Base-by-base conservation (phyloP, 2,888 invertebrate species). In the Acrobeloides nanus region DNA sequence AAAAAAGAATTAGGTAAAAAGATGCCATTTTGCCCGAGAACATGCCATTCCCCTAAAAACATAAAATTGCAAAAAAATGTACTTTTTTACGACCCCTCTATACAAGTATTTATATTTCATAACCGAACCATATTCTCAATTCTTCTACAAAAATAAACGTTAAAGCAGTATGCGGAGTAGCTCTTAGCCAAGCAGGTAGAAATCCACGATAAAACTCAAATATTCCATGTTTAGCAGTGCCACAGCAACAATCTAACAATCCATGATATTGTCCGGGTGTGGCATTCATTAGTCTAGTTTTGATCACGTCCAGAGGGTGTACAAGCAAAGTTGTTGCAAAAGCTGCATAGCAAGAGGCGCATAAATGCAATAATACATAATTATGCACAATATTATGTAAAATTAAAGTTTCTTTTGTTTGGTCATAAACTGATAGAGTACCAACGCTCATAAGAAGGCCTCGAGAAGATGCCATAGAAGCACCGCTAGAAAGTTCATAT, bases 221-320 rank as follows among this genome's bases (percentile, higher is more conserved):
- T 3, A 92, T 92, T 6, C 92, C 90, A 61, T 87, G 80, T 74
- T 84, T 86, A 10, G 85, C 89, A 10, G 92, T 93, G 72, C 83
- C 84, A 26, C 80, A 71, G 6, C 89, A 79, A 57, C 93, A 82
- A 51, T 83, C 81, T 79, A 77, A 76, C 25, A 89, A 77, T 55
- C 58, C 58, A 47, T 64, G 63, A 70, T 85, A 88, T 78, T 89
- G 87, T 23, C 90, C 92, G 1, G 89, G 87, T 65, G 84, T 84
- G 3, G 95, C 89, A 76, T 95, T 97, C 95, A 97, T 97, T 51
- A 89, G 84, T 61, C 95, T 81, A 1, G 97, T 97, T 77, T 97
- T 97, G 57, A 97, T 79, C 8, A 97, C 95, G 77, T 95, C 95
- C 20, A 23, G 7, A n/a, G n/a, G n/a, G n/a, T n/a, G n/a, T n/a